Base-by-base conservation (phyloP, 2,797 vertebrate species). In the Neosilurus mollespiculum region DNA sequence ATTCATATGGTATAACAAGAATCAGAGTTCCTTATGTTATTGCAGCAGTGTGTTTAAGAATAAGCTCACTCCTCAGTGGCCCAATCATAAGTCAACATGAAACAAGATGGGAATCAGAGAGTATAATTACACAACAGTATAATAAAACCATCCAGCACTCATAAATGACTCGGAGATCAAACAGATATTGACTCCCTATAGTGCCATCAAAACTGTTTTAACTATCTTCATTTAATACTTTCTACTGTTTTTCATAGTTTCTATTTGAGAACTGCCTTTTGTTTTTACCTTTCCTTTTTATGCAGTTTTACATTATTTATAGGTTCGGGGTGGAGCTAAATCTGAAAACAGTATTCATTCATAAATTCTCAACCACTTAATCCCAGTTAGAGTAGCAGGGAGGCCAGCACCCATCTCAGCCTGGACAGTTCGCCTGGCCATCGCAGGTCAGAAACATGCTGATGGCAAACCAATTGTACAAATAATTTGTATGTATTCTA, bases 41-140 rank as follows among this genome's bases (percentile, higher is more conserved):
- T 93, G 93, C 91, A 93, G 92, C 93, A 94, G 93, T 92, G 90
- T 92, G 89, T 92, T 91, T 92, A 92, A 92, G 93, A 92, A 94
- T 94, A 90, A 92, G 91, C 90, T 92, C 93, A 93, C 91, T 93
- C 92, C 83, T 71, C 81, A 83, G 88, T 78, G 84, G 82, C 64
- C 20, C 88, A 91, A 95, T 94, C 93, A 93, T 93, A 94, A 94
- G 94, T 94, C 94, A 94, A 92, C 54, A 85, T 69, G 90, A 91
- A 93, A 93, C 92, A 91, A 94, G 94, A 94, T 94, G 88, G 92
- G 91, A 93, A 94, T 94, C 93, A 88, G 87, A 49, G 58, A 87
- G 91, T 84, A 81, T 86, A 77, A 84, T 88, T 87, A 84, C 86
- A 86, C 85, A 92, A 90, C 90, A 93, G 92, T 92, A 90, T 94